Evolutionary conservation across 2,888 invertebrate species (phyloP).

Genomic region (Boloria selene): DNA sequence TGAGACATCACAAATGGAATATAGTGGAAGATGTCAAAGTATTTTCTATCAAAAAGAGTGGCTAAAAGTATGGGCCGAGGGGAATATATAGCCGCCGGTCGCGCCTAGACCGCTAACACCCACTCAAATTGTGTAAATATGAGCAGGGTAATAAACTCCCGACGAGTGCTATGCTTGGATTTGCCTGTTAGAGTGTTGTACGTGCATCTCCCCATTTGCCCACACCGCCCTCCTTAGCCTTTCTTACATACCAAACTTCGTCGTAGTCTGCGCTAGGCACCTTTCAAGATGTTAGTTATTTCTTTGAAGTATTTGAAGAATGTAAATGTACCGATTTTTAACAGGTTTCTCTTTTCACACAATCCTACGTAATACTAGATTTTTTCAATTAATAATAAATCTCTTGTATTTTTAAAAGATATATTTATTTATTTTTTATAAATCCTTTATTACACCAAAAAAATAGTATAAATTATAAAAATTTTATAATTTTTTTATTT

Average conservation of each 20-base stretch:
- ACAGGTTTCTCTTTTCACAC: too few species aligned
- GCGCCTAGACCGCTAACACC: conserved; percentile 64
- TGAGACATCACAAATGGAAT: conserved; percentile 31
- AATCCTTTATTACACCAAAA: too few species aligned
- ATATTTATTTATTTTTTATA: too few species aligned
- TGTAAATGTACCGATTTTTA: conserved; percentile 36
- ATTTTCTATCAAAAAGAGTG: conserved; percentile 35
- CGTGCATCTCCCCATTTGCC: conserved; percentile 61
- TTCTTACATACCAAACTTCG: conserved; percentile 64
- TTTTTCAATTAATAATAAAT: too few species aligned
- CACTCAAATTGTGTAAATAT: conserved; percentile 76
- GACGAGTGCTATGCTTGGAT: conserved; percentile 69
- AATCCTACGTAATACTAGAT: too few species aligned
- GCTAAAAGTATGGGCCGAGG: conserved; percentile 44
- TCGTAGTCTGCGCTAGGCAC: conserved; percentile 56
- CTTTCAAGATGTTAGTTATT: conserved; percentile 59
- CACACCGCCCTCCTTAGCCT: conserved; percentile 48
- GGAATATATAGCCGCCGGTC: conserved; percentile 48
- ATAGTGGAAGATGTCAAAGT: conserved; percentile 32
- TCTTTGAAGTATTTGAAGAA: conserved; percentile 45
- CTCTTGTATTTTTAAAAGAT: too few species aligned
- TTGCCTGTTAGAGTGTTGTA: conserved; percentile 72
- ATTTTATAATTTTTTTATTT: too few species aligned
- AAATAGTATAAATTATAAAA: too few species aligned
- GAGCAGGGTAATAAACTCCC: conserved; percentile 75